These are phyloP conservation scores for Ptilonorhynchus violaceus DNA, from an alignment of 2,113 vertebrate species.

Conservation along the genomic window DNA sequence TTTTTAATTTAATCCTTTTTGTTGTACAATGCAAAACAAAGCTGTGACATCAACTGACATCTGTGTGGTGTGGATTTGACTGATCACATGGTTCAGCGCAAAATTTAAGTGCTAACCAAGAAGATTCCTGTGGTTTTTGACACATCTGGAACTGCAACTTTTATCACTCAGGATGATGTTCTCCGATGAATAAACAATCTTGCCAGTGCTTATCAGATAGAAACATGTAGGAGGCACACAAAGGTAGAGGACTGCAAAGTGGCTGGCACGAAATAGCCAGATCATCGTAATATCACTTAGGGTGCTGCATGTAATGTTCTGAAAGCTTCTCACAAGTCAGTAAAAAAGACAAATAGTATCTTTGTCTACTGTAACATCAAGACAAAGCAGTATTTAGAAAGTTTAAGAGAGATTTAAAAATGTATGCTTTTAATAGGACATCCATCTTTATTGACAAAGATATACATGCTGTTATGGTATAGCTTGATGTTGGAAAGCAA, in stretches of 20 bases:
- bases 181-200: background rate
- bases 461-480: background rate
- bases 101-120: constrained; percentile 17
- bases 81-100: constrained; percentile 26
- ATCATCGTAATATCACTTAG: background rate
- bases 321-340: background rate
- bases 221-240: background rate
- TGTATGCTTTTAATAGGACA: background rate
- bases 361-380: background rate
- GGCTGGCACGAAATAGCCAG: background rate
- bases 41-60: background rate
- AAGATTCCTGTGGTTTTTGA: constrained; percentile 9
- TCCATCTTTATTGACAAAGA: background rate
- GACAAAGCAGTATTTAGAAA: background rate
- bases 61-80: constrained; percentile 16
- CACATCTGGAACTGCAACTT: background rate
- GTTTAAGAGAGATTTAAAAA: background rate
- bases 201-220: background rate
- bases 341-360: background rate
- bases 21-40: background rate
- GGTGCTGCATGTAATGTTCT: background rate
- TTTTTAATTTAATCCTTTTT: background rate
- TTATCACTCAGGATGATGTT: background rate
- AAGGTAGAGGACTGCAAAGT: background rate
- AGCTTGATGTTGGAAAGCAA: background rate